Evolutionary conservation across 2,113 vertebrate species (phyloP), one percentile per base, ranked within the genome.

Genomic region (Microcebus jonahi): DNA sequence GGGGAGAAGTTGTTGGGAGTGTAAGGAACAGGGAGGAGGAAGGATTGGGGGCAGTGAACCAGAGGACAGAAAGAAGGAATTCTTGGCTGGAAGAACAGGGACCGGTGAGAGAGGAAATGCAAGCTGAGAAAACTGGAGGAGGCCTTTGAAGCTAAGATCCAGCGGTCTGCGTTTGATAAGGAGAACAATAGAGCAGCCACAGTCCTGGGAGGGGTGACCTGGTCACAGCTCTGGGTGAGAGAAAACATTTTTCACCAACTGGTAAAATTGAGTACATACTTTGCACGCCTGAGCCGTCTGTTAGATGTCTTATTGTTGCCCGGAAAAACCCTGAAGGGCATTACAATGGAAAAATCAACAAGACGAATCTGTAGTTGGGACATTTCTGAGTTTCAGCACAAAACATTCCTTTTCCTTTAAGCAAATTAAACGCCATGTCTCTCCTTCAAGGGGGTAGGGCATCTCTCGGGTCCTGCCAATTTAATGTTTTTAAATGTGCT

Each of bases 111-210:
- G 70, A 96, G 92, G 79, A 94, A 94, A 61, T 55, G 67, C 80
- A 86, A n/a, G 36, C 91, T 96, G 73, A 86, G 88, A 94, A 96
- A 75, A 27, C 96, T 42, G 85, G 91, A 93, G 92, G 96, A 36
- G 57, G 82, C 63, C 95, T 97, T 97, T 97, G 96, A 96, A 97
- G 88, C 79, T 17, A 3, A 61, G 86, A 77, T 45, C 1, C 1
- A 11, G 67, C 81, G 88, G 67, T 86, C 85, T 95, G 79, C 21
- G 14, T 45, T 85, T 65, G 94, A 95, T 96, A 95, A 96, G 89
- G 80, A 77, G 90, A 82, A 88, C 39, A 89, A 70, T 34, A 17
- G 27, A 0, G 48, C 67, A 77, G n/a, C 75, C 90, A 20, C 17
- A 9, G 4, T n/a, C 2, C 11, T 15, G 29, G 65, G 48, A 36